Conservation (phyloP, 2,888 invertebrate species). For the Morpho deidamia region DNA sequence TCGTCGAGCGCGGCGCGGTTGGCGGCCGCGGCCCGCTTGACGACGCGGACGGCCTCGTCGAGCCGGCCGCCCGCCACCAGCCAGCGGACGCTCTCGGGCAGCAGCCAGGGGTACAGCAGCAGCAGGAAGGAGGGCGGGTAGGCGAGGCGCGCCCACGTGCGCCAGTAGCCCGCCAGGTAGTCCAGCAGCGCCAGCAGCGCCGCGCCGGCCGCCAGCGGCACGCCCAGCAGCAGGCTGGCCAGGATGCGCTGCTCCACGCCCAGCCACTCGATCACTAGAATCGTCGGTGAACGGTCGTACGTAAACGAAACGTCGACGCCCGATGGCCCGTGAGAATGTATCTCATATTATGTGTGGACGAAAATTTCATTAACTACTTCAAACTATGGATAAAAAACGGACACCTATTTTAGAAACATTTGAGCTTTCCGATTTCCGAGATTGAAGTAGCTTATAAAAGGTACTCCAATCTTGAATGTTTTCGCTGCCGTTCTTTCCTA, state of each 20-base stretch:
- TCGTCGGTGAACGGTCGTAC: no score
- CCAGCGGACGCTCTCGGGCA: slow-evolving; percentile 89
- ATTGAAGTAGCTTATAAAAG: no score
- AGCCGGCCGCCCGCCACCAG: slow-evolving; percentile 81
- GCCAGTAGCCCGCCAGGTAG: slow-evolving; percentile 84
- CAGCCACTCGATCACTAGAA: slow-evolving; percentile 85
- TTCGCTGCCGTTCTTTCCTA: no score
- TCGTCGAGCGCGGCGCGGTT: slow-evolving; percentile 75
- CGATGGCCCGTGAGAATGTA: no score
- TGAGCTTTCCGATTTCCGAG: no score
- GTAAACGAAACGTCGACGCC: no score
- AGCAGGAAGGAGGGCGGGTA: slow-evolving; percentile 84
- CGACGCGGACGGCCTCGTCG: slow-evolving; percentile 79
- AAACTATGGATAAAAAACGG: no score
- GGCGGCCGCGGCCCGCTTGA: slow-evolving; percentile 78
- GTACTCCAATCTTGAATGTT: no score
- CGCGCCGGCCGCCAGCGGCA: slow-evolving; percentile 85
- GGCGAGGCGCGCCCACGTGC: slow-evolving; percentile 80
- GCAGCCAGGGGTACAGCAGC: slow-evolving; percentile 82
- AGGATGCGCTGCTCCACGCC: slow-evolving; percentile 85
- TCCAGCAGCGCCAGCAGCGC: slow-evolving; percentile 82
- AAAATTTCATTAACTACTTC: no score
- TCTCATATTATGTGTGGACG: no score
- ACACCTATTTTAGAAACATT: no score
- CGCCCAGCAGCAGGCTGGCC: slow-evolving; percentile 83